Evolutionary conservation across 2,888 invertebrate species (phyloP).

Genomic region (Margaritifera margaritifera): DNA sequence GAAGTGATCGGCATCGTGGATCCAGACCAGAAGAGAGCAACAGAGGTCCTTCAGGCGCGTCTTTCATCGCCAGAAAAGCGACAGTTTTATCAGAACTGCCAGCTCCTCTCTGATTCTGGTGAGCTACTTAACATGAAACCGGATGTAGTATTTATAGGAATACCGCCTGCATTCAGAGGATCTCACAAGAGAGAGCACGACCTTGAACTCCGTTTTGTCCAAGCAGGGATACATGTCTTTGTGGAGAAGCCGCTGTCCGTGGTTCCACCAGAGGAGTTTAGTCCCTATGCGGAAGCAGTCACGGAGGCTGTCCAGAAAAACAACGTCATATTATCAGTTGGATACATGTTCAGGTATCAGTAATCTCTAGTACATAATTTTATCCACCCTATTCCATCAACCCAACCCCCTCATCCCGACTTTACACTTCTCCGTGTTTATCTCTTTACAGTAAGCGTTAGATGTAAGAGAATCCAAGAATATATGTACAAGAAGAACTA

Average conservation of each 20-base stretch:
- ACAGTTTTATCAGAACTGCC: constrained; percentile 17
- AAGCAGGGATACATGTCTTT: constrained; percentile 24
- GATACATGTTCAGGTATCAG: constrained; percentile 27
- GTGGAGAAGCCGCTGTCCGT: constrained; percentile 29
- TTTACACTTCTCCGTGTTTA: too few species aligned
- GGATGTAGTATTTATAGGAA: constrained; percentile 26
- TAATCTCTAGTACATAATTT: background rate
- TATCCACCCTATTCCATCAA: background rate
- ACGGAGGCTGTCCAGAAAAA: constrained; percentile 11
- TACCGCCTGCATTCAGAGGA: constrained; percentile 22
- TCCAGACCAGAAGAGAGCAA: constrained; percentile 12
- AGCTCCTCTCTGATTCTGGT: constrained; percentile 9
- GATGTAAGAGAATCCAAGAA: too few species aligned
- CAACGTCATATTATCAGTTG: constrained; percentile 22
- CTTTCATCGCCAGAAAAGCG: constrained; percentile 7
- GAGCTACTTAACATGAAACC: constrained; percentile 16
- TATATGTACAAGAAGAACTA: too few species aligned
- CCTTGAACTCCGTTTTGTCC: constrained; percentile 18
- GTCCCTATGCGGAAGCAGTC: constrained; percentile 10
- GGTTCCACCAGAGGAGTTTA: constrained; percentile 20
- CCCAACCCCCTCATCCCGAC: too few species aligned
- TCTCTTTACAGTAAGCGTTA: too few species aligned
- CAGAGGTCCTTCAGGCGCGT: constrained; percentile 6
- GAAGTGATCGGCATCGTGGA: constrained; percentile 24
- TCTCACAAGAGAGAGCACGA: constrained; percentile 4